A percentile compares a stretch with the other conserved stretches of the same genome.
phyloP scores from a whole-genome alignment of 2,888 invertebrate species.

The Apamea sordens region DNA sequence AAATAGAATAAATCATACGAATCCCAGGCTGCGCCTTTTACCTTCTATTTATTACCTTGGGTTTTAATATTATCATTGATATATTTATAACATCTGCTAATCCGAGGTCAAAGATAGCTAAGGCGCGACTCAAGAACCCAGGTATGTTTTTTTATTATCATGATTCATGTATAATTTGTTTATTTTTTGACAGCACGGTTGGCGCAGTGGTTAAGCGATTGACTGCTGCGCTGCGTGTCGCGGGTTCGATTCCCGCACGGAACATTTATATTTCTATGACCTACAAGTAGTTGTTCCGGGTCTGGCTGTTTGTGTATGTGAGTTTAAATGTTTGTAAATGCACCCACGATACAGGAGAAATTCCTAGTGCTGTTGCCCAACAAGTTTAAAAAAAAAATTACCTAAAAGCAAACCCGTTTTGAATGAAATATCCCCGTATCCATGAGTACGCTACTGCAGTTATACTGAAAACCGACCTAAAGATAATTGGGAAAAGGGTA shows the following conservation, averaged over 20 bases:
- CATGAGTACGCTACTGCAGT: not conserved
- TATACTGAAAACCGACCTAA: not conserved
- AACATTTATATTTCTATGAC: too few relatives aligned
- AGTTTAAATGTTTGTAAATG: too few relatives aligned
- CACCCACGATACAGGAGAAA: too few relatives aligned
- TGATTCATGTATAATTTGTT: not conserved
- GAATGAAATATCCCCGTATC: not conserved
- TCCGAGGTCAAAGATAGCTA: conserved; percentile 47
- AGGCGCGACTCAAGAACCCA: not conserved
- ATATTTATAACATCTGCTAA: conserved; percentile 15
- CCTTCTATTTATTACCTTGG: conserved; percentile 38
- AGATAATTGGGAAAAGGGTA: not conserved
- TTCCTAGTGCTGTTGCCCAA: too few relatives aligned
- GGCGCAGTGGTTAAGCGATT: too few relatives aligned
- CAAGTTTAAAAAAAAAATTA: too few relatives aligned
- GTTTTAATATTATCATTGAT: conserved; percentile 31
- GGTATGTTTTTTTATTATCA: not conserved
- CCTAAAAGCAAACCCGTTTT: not conserved
- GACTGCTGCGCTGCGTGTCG: too few relatives aligned
- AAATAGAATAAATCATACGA: too few relatives aligned
- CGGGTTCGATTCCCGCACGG: too few relatives aligned
- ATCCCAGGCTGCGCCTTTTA: not conserved
- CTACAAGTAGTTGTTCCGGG: too few relatives aligned
- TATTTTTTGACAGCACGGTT: too few relatives aligned
- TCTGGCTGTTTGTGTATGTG: too few relatives aligned